Base-by-base conservation (phyloP, 35 echinoderm and acorn worm species). In the Eucidaris tribuloides region DNA sequence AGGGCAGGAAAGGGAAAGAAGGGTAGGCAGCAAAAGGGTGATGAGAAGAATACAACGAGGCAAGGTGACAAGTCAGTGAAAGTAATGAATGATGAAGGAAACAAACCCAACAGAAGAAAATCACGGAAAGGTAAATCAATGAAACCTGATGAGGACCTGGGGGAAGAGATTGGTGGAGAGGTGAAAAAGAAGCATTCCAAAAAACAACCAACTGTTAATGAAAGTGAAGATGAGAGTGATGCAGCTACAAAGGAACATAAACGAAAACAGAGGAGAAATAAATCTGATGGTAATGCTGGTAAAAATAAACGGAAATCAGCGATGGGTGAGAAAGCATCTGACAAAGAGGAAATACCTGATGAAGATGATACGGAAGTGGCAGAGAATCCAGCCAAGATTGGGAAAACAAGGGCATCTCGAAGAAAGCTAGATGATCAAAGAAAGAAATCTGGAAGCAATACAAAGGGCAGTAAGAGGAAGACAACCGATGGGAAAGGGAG, bases 51-150 rank as follows among this genome's bases (percentile, higher is more conserved):
- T 22, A 46, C 17, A 22, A 52, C 6, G 2, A 46, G 19, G 15
- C 44, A 46, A 34, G 40, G 7, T 48, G 77, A 46, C 40, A 80
- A 80, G 77, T 23, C 42, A 80, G 48, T 25, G 45, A 54, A 50
- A 46, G 20, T 19, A 27, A 30, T 50, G 48, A 13, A 48, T 15
- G 32, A 41, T 36, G 35, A 68, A 15, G 42, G 36, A 60, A 54
- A 22, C 52, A 82, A n/a, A 19, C 37, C 15, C 42, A 30, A 25
- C 15, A 29, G 28, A 42, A 44, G 59, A 83, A 52, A 57, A 11
- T 83, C 55, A 83, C n/a, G 31, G 80, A 79, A 5, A 25, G 24
- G 45, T 54, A 43, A 79, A 79, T 65, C 54, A 42, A 36, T 32
- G 55, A 83, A 31, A 35, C 25, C 52, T 18, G 36, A n/a, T 4